Evolutionary conservation across 2,888 invertebrate genomes (phyloP), one percentile per base, ranked within the genome.

Genomic region (Vesta saturnalis): DNA sequence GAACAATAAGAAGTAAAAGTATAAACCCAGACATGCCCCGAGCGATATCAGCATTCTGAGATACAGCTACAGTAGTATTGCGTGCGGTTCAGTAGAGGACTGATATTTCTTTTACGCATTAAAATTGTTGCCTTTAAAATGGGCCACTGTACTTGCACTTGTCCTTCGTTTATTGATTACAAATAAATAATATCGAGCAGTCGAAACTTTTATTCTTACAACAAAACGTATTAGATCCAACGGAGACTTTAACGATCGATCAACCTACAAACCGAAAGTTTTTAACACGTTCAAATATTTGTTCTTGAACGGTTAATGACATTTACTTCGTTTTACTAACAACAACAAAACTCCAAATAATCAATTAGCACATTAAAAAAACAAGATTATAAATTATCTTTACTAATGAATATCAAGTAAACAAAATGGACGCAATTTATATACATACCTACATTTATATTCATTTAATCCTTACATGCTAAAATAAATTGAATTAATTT

Each of bases 1-100:
- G 79, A 80, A 80, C 79, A 80, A 81, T 79, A 80, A 79, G 79
- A 80, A 79, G 79, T 80, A 80, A 80, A 80, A 80, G 79, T 79
- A 78, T 76, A 77, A 78, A 77, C 77, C 79, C 81, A 80, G 81
- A 81, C 81, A 79, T 78, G 79, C 80, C 80, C 72, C 69, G 66
- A 78, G 80, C 79, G 71, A 77, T 78, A 77, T 77, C 75, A 77
- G 74, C 78, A 78, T 77, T 79, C 78, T 79, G 75, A 74, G 75
- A 77, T 79, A 76, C 76, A 72, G 77, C 77, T 74, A 74, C 67
- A 72, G 73, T 39, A 39, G 39, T 73, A 73, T 69, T 71, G 69
- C 23, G 61, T 65, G 65, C 55, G 54, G 69, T 60, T 61, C 69
- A 69, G 69, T 49, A 43, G 46, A 46, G 60, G 35, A 64, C 39